phyloP scores from a whole-genome alignment of 2,113 vertebrate species.

The Syngnathus typhle region DNA sequence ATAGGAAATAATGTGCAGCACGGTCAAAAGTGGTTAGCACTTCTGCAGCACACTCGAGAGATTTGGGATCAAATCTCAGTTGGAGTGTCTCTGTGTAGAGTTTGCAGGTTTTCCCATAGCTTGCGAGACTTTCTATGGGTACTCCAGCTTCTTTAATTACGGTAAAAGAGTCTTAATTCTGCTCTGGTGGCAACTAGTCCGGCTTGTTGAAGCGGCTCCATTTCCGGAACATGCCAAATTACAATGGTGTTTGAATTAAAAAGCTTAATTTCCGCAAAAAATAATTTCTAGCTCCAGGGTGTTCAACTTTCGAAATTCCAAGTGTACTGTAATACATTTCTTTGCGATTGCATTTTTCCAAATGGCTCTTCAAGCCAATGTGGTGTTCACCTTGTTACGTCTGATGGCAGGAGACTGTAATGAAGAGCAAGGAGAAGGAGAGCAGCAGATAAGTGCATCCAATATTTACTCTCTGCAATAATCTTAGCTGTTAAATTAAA shows the following conservation, averaged over 20 bases:
- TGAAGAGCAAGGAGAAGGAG: constrained; percentile 18
- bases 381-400: constrained; percentile 32
- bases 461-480: constrained; percentile 40
- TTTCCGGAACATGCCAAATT: background rate
- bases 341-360: background rate
- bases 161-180: background rate
- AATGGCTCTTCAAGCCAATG: background rate
- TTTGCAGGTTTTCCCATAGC: background rate
- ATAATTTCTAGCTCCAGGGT: background rate
- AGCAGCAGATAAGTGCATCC: constrained; percentile 34
- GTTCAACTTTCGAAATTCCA: background rate
- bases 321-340: background rate
- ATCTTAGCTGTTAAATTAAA: constrained; percentile 43
- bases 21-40: background rate
- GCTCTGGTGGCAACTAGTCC: background rate
- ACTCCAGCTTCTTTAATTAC: background rate
- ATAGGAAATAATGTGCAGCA: background rate
- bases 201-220: background rate
- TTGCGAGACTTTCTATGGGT: background rate
- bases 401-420: constrained; percentile 28
- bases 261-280: background rate
- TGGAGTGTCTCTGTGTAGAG: background rate
- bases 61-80: background rate
- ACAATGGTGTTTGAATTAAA: background rate
- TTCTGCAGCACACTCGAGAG: background rate